phyloP scores from a whole-genome alignment of 2,888 invertebrate species.

The Sipha maydis region DNA sequence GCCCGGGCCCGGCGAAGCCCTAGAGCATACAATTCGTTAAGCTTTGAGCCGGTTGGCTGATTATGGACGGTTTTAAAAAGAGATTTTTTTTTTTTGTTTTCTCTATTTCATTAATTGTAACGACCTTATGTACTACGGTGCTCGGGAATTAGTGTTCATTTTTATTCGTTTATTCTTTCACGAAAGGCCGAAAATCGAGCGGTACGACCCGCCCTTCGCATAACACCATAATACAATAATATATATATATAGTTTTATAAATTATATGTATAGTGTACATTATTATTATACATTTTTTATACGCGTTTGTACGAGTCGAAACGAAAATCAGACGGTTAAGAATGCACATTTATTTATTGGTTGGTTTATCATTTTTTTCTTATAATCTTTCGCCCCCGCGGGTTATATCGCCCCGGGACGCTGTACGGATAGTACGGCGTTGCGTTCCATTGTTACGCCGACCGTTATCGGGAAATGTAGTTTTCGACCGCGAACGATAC shows the following conservation, averaged over 20 bases:
- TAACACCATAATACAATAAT: background rate
- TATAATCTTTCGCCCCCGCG: background rate
- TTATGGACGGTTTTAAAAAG: conserved; percentile 48
- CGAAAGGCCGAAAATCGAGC: background rate
- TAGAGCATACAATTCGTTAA: conserved; percentile 55
- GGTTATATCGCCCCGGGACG: background rate
- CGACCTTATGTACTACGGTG: background rate
- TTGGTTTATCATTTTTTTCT: background rate
- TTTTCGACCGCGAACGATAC: too few species aligned
- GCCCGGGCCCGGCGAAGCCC: conserved; percentile 30
- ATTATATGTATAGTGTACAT: too few species aligned
- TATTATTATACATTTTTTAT: too few species aligned
- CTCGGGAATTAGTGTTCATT: background rate
- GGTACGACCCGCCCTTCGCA: background rate
- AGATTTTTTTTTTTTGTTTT: conserved; percentile 26
- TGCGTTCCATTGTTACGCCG: background rate
- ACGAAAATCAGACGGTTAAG: background rate
- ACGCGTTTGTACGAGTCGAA: background rate
- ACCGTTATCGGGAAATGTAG: background rate
- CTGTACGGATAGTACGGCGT: background rate
- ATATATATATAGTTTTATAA: too few species aligned
- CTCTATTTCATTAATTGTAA: conserved; percentile 32
- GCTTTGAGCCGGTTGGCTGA: conserved; percentile 49
- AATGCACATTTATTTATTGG: background rate
- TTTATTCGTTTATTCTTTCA: background rate